phyloP scores from a whole-genome alignment of 2,113 vertebrate genomes.

The Scolopax mira region DNA sequence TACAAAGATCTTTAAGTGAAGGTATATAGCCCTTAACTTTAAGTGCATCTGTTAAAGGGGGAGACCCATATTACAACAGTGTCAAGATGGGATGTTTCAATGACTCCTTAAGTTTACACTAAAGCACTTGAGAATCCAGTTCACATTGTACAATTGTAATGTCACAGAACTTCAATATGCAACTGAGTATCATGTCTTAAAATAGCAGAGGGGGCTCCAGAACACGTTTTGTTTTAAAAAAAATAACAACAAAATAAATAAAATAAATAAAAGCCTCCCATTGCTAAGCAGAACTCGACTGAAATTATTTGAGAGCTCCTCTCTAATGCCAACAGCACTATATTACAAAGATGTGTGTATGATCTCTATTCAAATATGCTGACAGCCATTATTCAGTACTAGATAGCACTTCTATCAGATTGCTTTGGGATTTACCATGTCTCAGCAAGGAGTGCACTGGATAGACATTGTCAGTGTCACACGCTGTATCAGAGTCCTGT shows the following conservation, averaged over 20 bases:
- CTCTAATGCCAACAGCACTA: background rate
- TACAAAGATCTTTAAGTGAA: background rate
- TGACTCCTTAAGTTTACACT: background rate
- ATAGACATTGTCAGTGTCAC: background rate
- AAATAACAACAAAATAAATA: slow-evolving; percentile 14
- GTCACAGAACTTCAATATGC: background rate
- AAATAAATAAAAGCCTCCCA: slow-evolving; percentile 37
- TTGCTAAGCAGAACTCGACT: background rate
- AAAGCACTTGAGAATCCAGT: background rate
- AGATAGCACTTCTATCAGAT: background rate
- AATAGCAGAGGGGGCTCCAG: background rate
- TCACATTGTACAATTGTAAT: background rate
- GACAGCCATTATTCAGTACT: background rate
- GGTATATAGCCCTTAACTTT: background rate
- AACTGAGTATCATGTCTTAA: background rate
- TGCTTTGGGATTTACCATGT: background rate
- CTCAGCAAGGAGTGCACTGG: background rate
- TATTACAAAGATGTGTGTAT: background rate
- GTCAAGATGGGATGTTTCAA: background rate
- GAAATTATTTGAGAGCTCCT: background rate
- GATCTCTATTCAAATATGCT: background rate
- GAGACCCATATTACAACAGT: background rate
- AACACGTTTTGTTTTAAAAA: background rate
- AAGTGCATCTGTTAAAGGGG: slow-evolving; percentile 10
- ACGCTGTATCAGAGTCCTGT: background rate